Evolutionary conservation across 2,888 invertebrate species (phyloP).

Genomic region (Lasius platythorax): DNA sequence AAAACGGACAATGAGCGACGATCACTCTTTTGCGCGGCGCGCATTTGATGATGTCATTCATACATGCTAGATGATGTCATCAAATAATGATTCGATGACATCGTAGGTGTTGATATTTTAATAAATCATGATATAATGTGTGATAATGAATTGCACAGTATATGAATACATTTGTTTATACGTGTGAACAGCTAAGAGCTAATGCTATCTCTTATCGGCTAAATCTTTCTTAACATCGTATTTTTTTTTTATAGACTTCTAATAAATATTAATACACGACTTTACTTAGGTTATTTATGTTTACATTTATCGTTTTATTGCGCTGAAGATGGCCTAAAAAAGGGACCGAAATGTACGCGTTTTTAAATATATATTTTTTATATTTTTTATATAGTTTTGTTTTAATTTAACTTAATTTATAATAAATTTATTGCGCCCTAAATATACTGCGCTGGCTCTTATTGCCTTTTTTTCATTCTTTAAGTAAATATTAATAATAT

Average conservation of each 20-base stretch:
- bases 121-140: constrained; percentile 12
- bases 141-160: constrained; percentile 3
- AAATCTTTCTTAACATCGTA: background rate
- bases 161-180: background rate
- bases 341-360: no score
- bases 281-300: no score
- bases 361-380: no score
- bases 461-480: no score
- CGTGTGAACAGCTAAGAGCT: background rate
- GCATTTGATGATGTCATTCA: background rate
- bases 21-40: background rate
- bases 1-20: background rate
- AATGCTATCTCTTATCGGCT: background rate
- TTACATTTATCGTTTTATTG: no score
- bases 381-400: no score
- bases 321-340: no score
- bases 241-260: background rate
- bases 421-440: no score
- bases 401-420: no score
- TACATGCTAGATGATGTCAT: background rate
- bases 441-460: no score
- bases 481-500: background rate
- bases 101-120: constrained; percentile 9
- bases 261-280: background rate
- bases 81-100: constrained; percentile 20